phyloP scores from a whole-genome alignment of 2,797 vertebrate genomes.

The Phoeniculus purpureus region DNA sequence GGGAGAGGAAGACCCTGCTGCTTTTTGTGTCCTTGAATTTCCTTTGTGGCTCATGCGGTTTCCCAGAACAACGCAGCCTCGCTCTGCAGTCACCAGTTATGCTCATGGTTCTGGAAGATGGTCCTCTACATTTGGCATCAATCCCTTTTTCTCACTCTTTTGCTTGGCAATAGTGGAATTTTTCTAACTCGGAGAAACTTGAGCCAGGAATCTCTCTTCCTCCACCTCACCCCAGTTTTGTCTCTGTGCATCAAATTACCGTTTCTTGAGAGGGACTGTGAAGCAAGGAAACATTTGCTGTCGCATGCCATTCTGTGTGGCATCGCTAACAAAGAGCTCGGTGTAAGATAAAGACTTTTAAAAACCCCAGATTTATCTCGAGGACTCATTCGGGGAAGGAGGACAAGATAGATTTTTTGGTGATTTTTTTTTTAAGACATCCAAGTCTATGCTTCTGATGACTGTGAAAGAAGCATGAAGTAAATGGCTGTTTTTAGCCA shows the following conservation, averaged over 20 bases:
- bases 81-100: not conserved
- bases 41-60: conserved; percentile 1
- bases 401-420: not conserved
- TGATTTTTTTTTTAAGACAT: not conserved
- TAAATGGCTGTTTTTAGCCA: conserved; percentile 32
- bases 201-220: not conserved
- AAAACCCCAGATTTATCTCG: not conserved
- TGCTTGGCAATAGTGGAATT: not conserved
- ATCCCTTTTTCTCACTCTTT: not conserved
- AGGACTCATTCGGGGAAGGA: not conserved
- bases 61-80: not conserved
- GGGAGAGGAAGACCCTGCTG: not conserved
- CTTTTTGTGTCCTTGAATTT: not conserved
- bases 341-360: not conserved
- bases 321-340: not conserved
- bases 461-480: conserved; percentile 37
- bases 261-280: conserved; percentile 4
- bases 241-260: conserved; percentile 41
- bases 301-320: not conserved
- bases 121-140: not conserved
- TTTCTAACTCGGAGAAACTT: conserved; percentile 22
- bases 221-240: not conserved
- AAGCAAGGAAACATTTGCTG: conserved; percentile 17
- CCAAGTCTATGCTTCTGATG: not conserved
- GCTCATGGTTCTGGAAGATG: conserved; percentile 18